phyloP scores from a whole-genome alignment of 2,888 invertebrate species.

The Chrysotoxum bicinctum region DNA sequence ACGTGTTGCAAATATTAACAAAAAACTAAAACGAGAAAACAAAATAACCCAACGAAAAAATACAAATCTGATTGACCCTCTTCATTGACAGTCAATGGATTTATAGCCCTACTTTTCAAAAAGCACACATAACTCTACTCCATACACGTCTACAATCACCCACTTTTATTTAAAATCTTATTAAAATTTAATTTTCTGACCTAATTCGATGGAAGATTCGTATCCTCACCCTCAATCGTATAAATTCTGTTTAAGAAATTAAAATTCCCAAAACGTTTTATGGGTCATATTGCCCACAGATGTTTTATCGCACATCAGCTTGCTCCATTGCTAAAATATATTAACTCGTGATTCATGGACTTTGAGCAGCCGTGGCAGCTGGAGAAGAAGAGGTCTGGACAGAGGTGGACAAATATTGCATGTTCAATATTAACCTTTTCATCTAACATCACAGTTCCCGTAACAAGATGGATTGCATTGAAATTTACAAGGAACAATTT shows the following conservation, averaged over 20 bases:
- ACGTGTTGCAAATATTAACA: background rate
- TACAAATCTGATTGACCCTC: constrained; percentile 4
- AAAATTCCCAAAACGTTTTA: constrained; percentile 40
- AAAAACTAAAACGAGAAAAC: background rate
- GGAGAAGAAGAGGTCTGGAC: background rate
- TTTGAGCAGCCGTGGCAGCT: no score
- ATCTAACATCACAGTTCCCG: background rate
- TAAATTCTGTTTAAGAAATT: constrained; percentile 22
- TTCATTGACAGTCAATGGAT: background rate
- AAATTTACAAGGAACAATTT: constrained; percentile 29
- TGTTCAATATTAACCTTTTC: constrained; percentile 39
- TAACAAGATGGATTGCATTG: constrained; percentile 18
- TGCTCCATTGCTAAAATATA: background rate
- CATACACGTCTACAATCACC: background rate
- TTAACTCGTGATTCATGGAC: constrained; percentile 29
- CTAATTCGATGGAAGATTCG: constrained; percentile 9
- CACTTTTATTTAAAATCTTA: constrained; percentile 3
- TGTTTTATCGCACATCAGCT: constrained; percentile 35
- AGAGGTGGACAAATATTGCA: background rate
- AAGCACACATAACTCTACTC: background rate
- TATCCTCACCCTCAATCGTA: background rate
- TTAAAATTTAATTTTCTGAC: constrained; percentile 20
- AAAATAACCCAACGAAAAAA: background rate
- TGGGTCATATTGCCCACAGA: constrained; percentile 19
- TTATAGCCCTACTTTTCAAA: background rate